Conservation (phyloP, 2,113 vertebrate species). For the Gracilinanus agilis region DNA sequence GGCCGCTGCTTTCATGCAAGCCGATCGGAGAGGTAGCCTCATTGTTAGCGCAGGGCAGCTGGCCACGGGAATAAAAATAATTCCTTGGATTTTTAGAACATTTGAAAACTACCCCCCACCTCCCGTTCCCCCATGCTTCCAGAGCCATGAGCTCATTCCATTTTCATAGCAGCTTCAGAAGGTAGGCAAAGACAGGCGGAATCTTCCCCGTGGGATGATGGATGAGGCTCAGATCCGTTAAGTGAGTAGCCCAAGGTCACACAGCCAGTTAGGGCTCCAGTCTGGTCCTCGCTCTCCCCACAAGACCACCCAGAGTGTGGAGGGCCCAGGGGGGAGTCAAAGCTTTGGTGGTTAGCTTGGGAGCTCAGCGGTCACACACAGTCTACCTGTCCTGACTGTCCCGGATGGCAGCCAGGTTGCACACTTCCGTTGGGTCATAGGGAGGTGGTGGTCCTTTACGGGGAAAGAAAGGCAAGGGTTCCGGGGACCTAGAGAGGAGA, state of each 20-base stretch:
- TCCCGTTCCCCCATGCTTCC: slow-evolving; percentile 6
- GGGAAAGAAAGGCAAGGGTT: slow-evolving; percentile 81
- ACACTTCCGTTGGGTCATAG: slow-evolving; percentile 41
- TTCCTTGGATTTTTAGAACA: slow-evolving; percentile 48
- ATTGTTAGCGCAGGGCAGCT: slow-evolving; percentile 63
- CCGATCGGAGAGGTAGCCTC: slow-evolving; percentile 71
- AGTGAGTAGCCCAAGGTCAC: neutral
- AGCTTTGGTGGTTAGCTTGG: neutral
- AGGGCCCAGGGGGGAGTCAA: neutral
- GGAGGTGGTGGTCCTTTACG: slow-evolving; percentile 75
- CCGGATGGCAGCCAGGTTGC: slow-evolving; percentile 61
- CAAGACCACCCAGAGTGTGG: neutral
- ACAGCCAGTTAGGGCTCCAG: neutral
- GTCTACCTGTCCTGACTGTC: slow-evolving; percentile 77
- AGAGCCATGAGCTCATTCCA: neutral
- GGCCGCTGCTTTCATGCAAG: slow-evolving; percentile 58
- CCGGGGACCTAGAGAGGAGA: slow-evolving; percentile 80
- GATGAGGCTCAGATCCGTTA: slow-evolving; percentile 4
- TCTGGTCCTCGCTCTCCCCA: slow-evolving; percentile 5
- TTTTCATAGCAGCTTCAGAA: neutral
- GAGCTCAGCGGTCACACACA: neutral
- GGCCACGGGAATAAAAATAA: slow-evolving; percentile 67
- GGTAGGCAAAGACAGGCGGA: neutral
- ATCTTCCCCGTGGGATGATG: slow-evolving; percentile 22
- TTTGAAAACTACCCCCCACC: slow-evolving; percentile 39